Conservation (phyloP, 2,888 invertebrate genomes). For the Yponomeuta sedellus region DNA sequence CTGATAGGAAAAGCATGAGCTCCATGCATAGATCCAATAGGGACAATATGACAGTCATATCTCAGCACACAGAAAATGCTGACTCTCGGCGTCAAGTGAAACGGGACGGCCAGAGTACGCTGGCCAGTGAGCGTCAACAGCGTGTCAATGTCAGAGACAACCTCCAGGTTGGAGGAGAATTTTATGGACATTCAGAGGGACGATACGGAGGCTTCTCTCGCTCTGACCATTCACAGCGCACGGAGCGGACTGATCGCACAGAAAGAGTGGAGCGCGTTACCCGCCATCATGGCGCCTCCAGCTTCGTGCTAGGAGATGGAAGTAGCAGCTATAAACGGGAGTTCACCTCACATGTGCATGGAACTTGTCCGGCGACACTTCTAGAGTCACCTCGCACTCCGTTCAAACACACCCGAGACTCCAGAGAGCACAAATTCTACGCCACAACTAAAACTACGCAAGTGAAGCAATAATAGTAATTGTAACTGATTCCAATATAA, state of each 20-base stretch:
- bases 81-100: conserved; percentile 53
- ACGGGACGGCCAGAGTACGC: conserved; percentile 73
- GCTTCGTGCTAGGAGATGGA: conserved; percentile 84
- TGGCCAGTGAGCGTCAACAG: conserved; percentile 77
- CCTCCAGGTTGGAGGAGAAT: conserved; percentile 82
- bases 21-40: conserved; percentile 84
- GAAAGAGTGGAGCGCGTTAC: conserved; percentile 77
- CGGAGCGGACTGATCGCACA: conserved; percentile 74
- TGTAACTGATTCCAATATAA: conserved; percentile 19
- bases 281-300: conserved; percentile 82
- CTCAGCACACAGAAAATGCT: conserved; percentile 68
- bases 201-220: conserved; percentile 82
- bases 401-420: conserved; percentile 89
- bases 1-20: conserved; percentile 86
- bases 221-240: conserved; percentile 59
- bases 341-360: conserved; percentile 81
- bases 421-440: conserved; percentile 90
- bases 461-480: conserved; percentile 52
- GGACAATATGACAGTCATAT: conserved; percentile 67
- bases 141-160: conserved; percentile 80
- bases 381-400: conserved; percentile 85
- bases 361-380: conserved; percentile 88
- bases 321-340: conserved; percentile 86
- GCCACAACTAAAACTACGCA: conserved; percentile 67
- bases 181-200: conserved; percentile 84